phyloP scores from a whole-genome alignment of 2,113 vertebrate genomes.

The Triplophysa dalaica region DNA sequence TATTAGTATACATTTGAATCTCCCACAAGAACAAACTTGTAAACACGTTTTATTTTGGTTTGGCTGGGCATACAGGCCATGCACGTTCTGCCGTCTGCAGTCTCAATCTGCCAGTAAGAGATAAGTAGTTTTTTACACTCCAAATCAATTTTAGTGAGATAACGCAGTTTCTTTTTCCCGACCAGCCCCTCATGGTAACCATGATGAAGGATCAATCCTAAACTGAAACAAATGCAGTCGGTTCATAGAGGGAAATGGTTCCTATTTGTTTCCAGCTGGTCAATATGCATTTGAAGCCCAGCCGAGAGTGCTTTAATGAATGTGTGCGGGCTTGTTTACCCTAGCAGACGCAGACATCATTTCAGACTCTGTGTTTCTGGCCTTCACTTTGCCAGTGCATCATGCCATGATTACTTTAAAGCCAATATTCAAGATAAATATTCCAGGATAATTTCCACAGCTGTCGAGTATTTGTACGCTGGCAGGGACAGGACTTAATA shows the following conservation, averaged over 20 bases:
- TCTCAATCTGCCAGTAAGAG: slow-evolving; percentile 57
- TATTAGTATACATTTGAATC: not conserved
- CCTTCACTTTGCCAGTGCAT: slow-evolving; percentile 55
- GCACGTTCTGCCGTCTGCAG: not conserved
- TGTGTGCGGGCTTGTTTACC: slow-evolving; percentile 69
- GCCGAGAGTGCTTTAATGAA: slow-evolving; percentile 66
- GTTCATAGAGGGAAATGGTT: slow-evolving; percentile 67
- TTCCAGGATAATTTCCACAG: slow-evolving; percentile 54
- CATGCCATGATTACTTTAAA: slow-evolving; percentile 59
- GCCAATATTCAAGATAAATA: slow-evolving; percentile 57
- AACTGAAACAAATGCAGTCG: slow-evolving; percentile 70
- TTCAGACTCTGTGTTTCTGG: slow-evolving; percentile 59
- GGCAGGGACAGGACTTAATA: slow-evolving; percentile 42
- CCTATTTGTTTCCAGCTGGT: slow-evolving; percentile 71
- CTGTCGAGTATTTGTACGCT: slow-evolving; percentile 52
- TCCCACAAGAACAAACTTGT: not conserved
- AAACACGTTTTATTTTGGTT: slow-evolving; percentile 8
- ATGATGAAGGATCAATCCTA: slow-evolving; percentile 72
- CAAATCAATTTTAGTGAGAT: slow-evolving; percentile 66
- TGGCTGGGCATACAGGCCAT: not conserved
- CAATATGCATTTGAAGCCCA: slow-evolving; percentile 67
- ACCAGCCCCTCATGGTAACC: slow-evolving; percentile 61
- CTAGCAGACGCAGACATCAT: slow-evolving; percentile 61
- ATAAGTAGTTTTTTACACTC: slow-evolving; percentile 47
- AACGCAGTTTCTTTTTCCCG: slow-evolving; percentile 63